phyloP scores from a whole-genome alignment of 1,140 invertebrate genomes.

The Amphibalanus amphitrite region DNA sequence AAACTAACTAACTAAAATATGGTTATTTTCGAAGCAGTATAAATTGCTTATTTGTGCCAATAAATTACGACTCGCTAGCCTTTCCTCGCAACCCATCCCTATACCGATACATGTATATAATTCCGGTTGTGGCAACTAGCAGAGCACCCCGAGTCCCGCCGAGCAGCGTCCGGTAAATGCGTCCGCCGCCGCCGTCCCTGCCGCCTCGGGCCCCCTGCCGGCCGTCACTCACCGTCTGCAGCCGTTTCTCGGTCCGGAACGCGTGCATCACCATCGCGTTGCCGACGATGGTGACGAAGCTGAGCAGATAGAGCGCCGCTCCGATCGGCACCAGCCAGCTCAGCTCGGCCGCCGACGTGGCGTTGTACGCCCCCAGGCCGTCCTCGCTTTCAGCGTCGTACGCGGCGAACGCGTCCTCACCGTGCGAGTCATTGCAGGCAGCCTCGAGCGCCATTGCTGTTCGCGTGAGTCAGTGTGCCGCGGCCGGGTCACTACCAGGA shows the following conservation, averaged over 20 bases:
- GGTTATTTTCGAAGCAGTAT: too few species aligned
- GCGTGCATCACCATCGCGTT: slow-evolving; percentile 32
- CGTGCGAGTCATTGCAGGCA: neutral
- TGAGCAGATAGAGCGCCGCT: slow-evolving; percentile 24
- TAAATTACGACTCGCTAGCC: too few species aligned
- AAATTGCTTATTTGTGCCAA: too few species aligned
- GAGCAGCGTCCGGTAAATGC: neutral
- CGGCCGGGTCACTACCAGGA: too few species aligned
- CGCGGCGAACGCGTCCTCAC: too few species aligned
- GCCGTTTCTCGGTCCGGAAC: slow-evolving; percentile 29
- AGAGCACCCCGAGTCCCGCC: neutral
- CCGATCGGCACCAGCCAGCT: slow-evolving; percentile 22
- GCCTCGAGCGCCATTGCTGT: neutral
- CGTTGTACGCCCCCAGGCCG: neutral
- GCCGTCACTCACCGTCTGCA: slow-evolving; percentile 27
- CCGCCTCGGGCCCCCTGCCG: neutral
- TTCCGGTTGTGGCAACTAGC: neutral
- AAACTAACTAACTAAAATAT: too few species aligned
- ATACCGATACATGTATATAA: neutral
- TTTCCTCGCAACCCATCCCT: too few species aligned
- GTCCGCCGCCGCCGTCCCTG: neutral
- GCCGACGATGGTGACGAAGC: slow-evolving; percentile 27
- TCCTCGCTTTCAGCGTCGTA: neutral
- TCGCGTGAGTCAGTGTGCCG: too few species aligned
- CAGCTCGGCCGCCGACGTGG: neutral